Evolutionary conservation across 2,797 vertebrate species (phyloP), one percentile per base, ranked within the genome.

Genomic region (Pempheris klunzingeri): DNA sequence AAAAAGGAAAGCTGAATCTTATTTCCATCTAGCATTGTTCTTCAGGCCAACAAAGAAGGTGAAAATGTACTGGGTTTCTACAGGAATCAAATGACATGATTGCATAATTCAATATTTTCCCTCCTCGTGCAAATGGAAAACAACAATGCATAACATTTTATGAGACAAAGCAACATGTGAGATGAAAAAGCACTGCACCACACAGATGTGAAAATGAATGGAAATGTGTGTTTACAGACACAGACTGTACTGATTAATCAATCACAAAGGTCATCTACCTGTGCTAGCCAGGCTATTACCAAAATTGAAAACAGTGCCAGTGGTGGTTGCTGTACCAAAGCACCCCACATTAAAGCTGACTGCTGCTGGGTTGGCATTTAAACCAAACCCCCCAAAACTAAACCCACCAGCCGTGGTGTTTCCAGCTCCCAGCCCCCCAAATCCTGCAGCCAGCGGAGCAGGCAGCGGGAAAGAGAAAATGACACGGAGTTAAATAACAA

Each of bases 381-480:
- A 96, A 93, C 97, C 97, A 86, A 99, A 97, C 93, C 97, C 97
- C 95, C 97, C 97, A 97, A 99, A 98, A 97, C 96, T 98, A 97
- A 98, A 98, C 94, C 97, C 97, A 96, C 96, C 96, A 93, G 96
- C 94, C 84, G 94, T 95, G 92, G 96, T 95, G 96, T 93, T 96
- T 95, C 96, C 95, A 85, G 97, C 93, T 95, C 97, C 98, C 93
- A 99, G 96, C 94, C 97, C 97, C 96, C 97, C 97, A 96, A 99
- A 99, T 97, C 97, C 98, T 99, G 96, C 94, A 90, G 86, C 94
- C 95, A 84, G 90, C 88, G 93, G 92, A 93, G 96, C 93, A 95
- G 95, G 96, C 93, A 88, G 87, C 80, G 50, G 87, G 93, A 93
- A 93, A 93, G 91, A 96, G 94, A 96, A 89, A 92, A 85, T 86